Percentiles rank a stretch among this genome's conserved stretches.
Conservation (phyloP, 2,888 invertebrate species). For the Spilosoma lubricipeda region DNA sequence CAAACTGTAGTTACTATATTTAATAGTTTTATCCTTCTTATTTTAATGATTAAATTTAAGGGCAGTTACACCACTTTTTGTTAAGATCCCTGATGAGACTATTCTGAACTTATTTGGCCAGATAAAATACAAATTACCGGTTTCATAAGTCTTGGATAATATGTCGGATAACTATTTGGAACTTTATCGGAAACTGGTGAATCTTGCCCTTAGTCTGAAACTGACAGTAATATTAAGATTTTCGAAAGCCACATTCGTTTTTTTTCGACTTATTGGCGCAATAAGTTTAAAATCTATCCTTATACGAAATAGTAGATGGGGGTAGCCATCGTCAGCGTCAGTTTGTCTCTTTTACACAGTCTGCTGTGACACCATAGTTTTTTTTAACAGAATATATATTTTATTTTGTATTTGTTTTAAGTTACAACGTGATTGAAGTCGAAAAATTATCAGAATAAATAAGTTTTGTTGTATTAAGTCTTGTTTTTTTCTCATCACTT, state of each 20-base stretch:
- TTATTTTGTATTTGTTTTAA: slow-evolving; percentile 49
- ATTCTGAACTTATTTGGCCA: no score
- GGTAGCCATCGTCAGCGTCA: background rate
- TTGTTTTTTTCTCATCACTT: slow-evolving; percentile 17
- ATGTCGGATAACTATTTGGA: no score
- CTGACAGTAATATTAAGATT: background rate
- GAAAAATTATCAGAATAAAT: slow-evolving; percentile 53
- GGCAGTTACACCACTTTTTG: no score
- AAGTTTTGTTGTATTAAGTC: slow-evolving; percentile 48
- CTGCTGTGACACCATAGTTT: slow-evolving; percentile 12
- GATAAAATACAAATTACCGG: no score
- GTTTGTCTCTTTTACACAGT: slow-evolving; percentile 6
- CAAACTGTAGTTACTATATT: background rate
- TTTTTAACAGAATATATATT: slow-evolving; percentile 32
- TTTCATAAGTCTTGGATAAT: no score
- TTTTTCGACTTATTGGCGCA: background rate
- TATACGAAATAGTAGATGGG: background rate
- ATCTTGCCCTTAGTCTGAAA: background rate
- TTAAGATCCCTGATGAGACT: no score
- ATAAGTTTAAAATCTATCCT: background rate
- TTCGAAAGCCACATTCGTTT: background rate
- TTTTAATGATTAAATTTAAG: background rate
- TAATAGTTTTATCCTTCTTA: background rate
- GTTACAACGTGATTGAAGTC: slow-evolving; percentile 44
- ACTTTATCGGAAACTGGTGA: no score